Evolutionary conservation across 2,888 invertebrate genomes (phyloP).

Genomic region (Napeogenes inachia): DNA sequence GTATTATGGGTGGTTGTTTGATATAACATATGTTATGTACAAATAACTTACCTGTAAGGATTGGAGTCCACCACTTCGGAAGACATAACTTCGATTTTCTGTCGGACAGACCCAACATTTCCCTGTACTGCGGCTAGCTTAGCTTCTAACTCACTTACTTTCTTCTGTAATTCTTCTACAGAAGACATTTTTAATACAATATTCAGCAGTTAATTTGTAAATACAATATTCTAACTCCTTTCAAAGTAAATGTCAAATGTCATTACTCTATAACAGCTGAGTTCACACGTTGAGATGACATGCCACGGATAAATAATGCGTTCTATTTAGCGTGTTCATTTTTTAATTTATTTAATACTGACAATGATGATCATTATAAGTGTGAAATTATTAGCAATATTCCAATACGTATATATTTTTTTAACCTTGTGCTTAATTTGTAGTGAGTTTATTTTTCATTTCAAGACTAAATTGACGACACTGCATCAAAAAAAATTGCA

Average conservation of each 20-base stretch:
- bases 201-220: constrained; percentile 29
- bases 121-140: constrained; percentile 75
- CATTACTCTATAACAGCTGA: constrained; percentile 12
- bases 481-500: no score
- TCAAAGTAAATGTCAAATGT: constrained; percentile 2
- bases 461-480: no score
- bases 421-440: no score
- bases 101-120: constrained; percentile 69
- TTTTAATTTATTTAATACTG: neutral
- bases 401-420: no score
- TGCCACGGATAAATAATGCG: neutral
- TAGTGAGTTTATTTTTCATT: no score
- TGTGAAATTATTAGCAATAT: no score
- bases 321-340: neutral
- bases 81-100: constrained; percentile 93
- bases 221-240: constrained; percentile 22
- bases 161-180: constrained; percentile 78
- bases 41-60: constrained; percentile 89
- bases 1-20: neutral
- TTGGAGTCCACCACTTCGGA: constrained; percentile 98
- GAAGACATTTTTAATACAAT: constrained; percentile 72
- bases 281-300: constrained; percentile 13
- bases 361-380: no score
- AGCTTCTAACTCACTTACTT: constrained; percentile 80
- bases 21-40: constrained; percentile 22